Evolutionary conservation across 2,888 invertebrate species (phyloP), one percentile per base, ranked within the genome.

Genomic region (Pristionchus arcanus): DNA sequence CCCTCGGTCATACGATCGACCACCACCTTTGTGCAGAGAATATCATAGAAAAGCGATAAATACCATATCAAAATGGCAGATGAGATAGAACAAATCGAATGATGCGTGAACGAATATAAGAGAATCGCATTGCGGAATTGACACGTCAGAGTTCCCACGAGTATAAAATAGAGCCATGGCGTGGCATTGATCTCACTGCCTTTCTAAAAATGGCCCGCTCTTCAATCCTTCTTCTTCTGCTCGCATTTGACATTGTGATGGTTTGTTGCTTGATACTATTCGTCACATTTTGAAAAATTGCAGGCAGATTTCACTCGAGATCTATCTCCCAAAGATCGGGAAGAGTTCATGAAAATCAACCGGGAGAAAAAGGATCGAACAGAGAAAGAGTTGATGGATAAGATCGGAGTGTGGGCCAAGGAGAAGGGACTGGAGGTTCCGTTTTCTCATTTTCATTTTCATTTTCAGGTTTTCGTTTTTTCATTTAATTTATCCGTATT

Each of bases 121-220:
- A 34, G 68, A 71, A 71, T 71, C 15, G 16, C 34, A 71, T 71
- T 7, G 68, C 13, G 13, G 68, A 28, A 71, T 4, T 11, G 31
- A 71, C 68, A 71, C 68, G 68, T 71, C 68, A 71, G 16, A 31
- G 16, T 71, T 71, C 68, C 68, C 68, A 71, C 31, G 31, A 63
- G 68, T 71, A 71, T 71, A 71, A 31, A 71, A 59, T 16, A 21
- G 13, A 63, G 42, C 42, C 55, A 13, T 15, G 55, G 55, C 55
- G 21, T 55, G 25, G 59, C 59, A 25, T 19, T 25, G 4, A 59
- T 9, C 19, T 5, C 59, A 59, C 25, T 21, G 59, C 21, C 16
- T 21, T 55, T 55, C 19, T 19, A 11, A 34, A 71, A 31, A 71
- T 71, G 68, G 2, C 34, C 31, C 13, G 15, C 68, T 34, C 15